Conservation (phyloP, 1,140 invertebrate genomes). For the Musca vetustissima region DNA sequence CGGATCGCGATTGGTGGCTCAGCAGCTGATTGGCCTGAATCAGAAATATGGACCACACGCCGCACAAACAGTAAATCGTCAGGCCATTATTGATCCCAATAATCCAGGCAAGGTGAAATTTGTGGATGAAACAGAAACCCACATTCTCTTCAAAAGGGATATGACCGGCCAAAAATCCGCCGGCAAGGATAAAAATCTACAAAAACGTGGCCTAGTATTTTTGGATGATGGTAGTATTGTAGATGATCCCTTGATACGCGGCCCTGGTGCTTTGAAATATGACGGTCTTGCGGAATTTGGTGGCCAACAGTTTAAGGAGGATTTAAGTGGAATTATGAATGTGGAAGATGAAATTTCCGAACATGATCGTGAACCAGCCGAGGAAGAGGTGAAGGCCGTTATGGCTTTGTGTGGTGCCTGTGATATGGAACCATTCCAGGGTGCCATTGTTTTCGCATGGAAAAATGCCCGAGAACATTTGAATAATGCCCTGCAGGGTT, state of each 20-base stretch:
- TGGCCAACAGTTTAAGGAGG: slow-evolving; percentile 57
- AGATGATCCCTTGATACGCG: slow-evolving; percentile 61
- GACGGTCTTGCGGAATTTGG: slow-evolving; percentile 70
- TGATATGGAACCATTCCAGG: slow-evolving; percentile 72
- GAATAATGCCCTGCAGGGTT: slow-evolving; percentile 67
- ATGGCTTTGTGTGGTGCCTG: slow-evolving; percentile 77
- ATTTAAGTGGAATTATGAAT: slow-evolving; percentile 40
- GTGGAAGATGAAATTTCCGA: slow-evolving; percentile 57
- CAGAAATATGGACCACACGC: slow-evolving; percentile 12
- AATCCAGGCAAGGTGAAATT: slow-evolving; percentile 58
- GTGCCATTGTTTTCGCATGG: slow-evolving; percentile 75
- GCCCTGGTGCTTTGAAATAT: slow-evolving; percentile 40
- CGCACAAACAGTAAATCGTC: slow-evolving; percentile 10
- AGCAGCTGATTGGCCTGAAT: slow-evolving; percentile 54
- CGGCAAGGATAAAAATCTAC: slow-evolving; percentile 54
- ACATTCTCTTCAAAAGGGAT: slow-evolving; percentile 61
- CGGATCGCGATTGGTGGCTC: slow-evolving; percentile 61
- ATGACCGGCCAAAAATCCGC: slow-evolving; percentile 34
- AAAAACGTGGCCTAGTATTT: slow-evolving; percentile 65
- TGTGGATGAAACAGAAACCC: slow-evolving; percentile 59
- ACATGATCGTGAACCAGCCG: slow-evolving; percentile 77
- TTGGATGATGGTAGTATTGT: slow-evolving; percentile 67
- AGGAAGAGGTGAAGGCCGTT: slow-evolving; percentile 75
- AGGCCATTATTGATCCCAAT: not conserved
- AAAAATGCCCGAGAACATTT: slow-evolving; percentile 55